Evolutionary conservation across 2,797 vertebrate genomes (phyloP).

Genomic region (Scarus forsteni): DNA sequence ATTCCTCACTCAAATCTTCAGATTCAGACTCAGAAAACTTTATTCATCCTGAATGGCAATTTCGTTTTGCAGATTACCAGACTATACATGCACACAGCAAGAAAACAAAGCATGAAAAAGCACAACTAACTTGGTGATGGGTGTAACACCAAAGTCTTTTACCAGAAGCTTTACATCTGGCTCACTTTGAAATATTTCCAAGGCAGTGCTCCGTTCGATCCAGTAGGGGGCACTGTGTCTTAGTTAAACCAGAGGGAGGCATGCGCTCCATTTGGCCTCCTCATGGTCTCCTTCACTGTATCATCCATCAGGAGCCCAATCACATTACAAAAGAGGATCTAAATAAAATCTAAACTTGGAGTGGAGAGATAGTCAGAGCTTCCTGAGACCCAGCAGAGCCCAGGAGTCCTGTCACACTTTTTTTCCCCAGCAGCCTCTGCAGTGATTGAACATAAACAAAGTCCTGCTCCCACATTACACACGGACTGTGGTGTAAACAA

Average conservation of each 20-base stretch:
- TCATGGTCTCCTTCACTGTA: neutral
- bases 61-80: no score
- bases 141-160: no score
- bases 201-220: neutral
- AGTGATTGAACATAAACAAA: constrained; percentile 52
- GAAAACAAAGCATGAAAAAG: no score
- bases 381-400: constrained; percentile 18
- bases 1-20: no score
- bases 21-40: no score
- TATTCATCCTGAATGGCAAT: no score
- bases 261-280: neutral
- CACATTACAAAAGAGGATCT: neutral
- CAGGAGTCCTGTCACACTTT: constrained; percentile 15
- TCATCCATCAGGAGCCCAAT: constrained; percentile 15
- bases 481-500: constrained; percentile 54
- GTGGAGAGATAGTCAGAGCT: constrained; percentile 14
- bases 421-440: constrained; percentile 13
- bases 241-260: constrained; percentile 7
- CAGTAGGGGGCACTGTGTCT: constrained; percentile 66
- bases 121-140: no score
- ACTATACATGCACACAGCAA: no score
- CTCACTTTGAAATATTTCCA: neutral
- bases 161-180: no score
- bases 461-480: constrained; percentile 43
- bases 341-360: constrained; percentile 23